A percentile compares a stretch with the other conserved stretches of the same genome.
Conservation (phyloP, 2,113 vertebrate species). For the Cephalopholis sonnerati region DNA sequence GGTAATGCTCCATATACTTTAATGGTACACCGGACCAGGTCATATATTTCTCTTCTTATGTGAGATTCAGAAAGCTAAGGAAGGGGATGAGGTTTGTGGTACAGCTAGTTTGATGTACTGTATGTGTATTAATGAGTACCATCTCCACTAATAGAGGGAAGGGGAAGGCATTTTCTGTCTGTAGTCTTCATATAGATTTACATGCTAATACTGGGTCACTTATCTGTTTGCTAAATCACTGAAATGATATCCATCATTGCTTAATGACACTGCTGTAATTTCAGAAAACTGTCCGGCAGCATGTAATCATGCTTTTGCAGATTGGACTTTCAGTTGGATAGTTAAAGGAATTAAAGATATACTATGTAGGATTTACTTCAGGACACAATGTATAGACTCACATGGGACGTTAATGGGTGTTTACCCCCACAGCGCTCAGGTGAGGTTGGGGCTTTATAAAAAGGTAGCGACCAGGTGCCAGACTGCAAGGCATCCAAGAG, state of each 20-base stretch:
- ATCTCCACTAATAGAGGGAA: conserved; percentile 1
- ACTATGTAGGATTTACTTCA: too few relatives aligned
- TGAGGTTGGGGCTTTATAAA: too few relatives aligned
- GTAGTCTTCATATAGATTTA: background rate
- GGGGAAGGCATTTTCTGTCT: background rate
- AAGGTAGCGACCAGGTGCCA: too few relatives aligned
- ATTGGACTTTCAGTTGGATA: background rate
- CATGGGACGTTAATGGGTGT: too few relatives aligned
- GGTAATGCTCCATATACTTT: conserved; percentile 86
- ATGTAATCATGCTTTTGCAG: background rate
- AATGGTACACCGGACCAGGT: conserved; percentile 77
- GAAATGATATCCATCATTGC: background rate
- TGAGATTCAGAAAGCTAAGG: conserved; percentile 57
- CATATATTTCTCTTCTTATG: conserved; percentile 80
- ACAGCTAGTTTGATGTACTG: conserved; percentile 23
- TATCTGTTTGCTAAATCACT: background rate
- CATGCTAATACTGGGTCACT: background rate
- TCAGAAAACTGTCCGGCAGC: background rate
- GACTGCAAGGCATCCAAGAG: too few relatives aligned
- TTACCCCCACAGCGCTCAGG: too few relatives aligned
- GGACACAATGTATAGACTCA: too few relatives aligned
- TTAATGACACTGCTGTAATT: background rate
- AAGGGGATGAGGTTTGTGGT: conserved; percentile 27
- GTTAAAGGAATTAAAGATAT: background rate
- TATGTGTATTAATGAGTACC: conserved; percentile 41